Conservation (phyloP, 1,140 invertebrate species). For the Cydia strobilella region DNA sequence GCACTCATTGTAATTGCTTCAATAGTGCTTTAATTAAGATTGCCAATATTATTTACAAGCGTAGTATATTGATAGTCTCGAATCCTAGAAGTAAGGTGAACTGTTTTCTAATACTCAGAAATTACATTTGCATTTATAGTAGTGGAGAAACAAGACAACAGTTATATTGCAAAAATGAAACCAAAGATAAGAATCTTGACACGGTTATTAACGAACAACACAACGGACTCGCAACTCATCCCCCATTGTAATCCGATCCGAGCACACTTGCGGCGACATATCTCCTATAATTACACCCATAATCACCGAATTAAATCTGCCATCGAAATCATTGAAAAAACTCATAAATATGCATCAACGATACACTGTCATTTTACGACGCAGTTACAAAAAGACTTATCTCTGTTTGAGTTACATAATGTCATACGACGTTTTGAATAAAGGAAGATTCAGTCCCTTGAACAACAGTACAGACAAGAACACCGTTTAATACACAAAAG, state of each 20-base stretch:
- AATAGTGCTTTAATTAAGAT: too few relatives aligned
- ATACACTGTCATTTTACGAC: slow-evolving; percentile 46
- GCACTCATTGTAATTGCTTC: too few relatives aligned
- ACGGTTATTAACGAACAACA: slow-evolving; percentile 21
- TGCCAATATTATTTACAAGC: too few relatives aligned
- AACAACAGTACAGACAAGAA: slow-evolving; percentile 65
- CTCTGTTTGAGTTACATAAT: neutral
- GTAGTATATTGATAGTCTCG: too few relatives aligned
- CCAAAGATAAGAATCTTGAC: slow-evolving; percentile 10
- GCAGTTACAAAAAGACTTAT: neutral
- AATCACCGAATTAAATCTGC: slow-evolving; percentile 70
- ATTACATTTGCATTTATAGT: too few relatives aligned
- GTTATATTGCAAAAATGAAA: neutral
- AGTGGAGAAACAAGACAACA: neutral
- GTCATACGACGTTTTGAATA: slow-evolving; percentile 38
- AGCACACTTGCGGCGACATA: slow-evolving; percentile 17
- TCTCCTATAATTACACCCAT: slow-evolving; percentile 56
- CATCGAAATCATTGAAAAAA: slow-evolving; percentile 55
- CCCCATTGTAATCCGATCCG: slow-evolving; percentile 3
- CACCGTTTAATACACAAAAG: slow-evolving; percentile 71
- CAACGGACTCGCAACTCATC: slow-evolving; percentile 10
- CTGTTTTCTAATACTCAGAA: too few relatives aligned
- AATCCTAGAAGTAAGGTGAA: too few relatives aligned
- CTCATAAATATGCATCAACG: slow-evolving; percentile 68
- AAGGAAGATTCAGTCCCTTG: slow-evolving; percentile 65